Percentiles rank a stretch among this genome's conserved stretches.
Evolutionary conservation across 2,888 invertebrate genomes (phyloP).

Genomic region (Hoplodrina blanda): DNA sequence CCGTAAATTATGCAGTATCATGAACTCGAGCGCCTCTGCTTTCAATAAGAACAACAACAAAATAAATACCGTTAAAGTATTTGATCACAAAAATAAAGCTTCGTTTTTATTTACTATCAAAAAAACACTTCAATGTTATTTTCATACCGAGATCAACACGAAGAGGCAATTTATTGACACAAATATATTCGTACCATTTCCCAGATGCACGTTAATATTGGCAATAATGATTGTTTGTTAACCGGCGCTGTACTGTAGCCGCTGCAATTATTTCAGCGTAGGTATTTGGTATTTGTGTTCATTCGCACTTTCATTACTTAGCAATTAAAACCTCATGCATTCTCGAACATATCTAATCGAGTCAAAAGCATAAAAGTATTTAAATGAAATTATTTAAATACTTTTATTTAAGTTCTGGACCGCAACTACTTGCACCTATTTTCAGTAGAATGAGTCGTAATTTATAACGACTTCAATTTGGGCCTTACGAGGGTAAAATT

Average conservation of each 20-base stretch:
- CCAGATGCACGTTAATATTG: conserved; percentile 31
- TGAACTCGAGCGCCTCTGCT: conserved; percentile 1
- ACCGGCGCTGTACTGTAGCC: neutral
- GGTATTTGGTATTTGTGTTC: conserved; percentile 8
- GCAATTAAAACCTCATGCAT: conserved; percentile 21
- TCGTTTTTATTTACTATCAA: conserved; percentile 13
- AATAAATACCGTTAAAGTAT: conserved; percentile 16
- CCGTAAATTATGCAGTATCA: conserved; percentile 23
- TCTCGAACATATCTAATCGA: neutral
- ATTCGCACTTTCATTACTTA: conserved; percentile 22
- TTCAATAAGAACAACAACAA: conserved; percentile 9
- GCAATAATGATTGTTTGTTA: conserved; percentile 20
- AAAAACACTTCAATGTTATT: conserved; percentile 23
- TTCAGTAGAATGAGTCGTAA: no score
- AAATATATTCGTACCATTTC: conserved; percentile 19
- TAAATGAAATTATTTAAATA: no score
- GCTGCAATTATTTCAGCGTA: conserved; percentile 12
- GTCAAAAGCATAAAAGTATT: no score
- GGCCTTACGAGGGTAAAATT: no score
- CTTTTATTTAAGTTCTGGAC: no score
- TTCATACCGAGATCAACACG: conserved; percentile 23
- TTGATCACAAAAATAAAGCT: conserved; percentile 20
- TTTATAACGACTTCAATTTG: no score
- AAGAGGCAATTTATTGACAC: conserved; percentile 23
- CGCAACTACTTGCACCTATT: no score